These are phyloP conservation scores for Heliconius ethilla DNA, from an alignment of 2,888 invertebrate species.

Conservation along the genomic window DNA sequence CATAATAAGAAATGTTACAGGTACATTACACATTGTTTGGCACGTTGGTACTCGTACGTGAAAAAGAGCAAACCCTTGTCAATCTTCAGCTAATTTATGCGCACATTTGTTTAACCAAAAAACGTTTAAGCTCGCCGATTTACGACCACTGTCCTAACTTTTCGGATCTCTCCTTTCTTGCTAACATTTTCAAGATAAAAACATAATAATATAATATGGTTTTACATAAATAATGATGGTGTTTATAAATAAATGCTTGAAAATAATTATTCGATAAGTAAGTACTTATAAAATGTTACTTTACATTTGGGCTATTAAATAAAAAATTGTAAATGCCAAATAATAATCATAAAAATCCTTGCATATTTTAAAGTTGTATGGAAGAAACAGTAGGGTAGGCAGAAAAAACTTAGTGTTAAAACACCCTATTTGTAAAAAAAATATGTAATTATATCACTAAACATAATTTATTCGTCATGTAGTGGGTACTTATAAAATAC, in stretches of 20 bases:
- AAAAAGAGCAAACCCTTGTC: slow-evolving; percentile 66
- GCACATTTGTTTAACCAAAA: slow-evolving; percentile 76
- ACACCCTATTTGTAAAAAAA: no score
- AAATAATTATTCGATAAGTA: not conserved
- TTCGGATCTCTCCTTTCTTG: slow-evolving; percentile 62
- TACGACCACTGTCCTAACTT: slow-evolving; percentile 71
- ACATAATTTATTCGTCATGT: not conserved
- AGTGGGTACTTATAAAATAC: not conserved
- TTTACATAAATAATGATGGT: not conserved
- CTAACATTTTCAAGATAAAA: slow-evolving; percentile 37
- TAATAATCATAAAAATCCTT: no score
- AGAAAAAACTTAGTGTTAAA: no score
- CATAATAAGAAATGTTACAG: not conserved
- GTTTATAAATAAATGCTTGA: not conserved
- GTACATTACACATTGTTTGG: not conserved
- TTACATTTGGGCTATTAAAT: no score
- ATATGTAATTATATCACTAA: no score
- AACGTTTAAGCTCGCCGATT: slow-evolving; percentile 72
- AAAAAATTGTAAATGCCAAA: no score
- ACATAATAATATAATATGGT: not conserved
- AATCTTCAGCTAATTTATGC: slow-evolving; percentile 75
- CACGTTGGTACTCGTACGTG: slow-evolving; percentile 13
- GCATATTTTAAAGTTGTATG: no score
- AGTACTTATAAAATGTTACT: not conserved
- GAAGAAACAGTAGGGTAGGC: no score